phyloP scores from a whole-genome alignment of 64 coral and sea anemone species.

The Platygyra sinensis region DNA sequence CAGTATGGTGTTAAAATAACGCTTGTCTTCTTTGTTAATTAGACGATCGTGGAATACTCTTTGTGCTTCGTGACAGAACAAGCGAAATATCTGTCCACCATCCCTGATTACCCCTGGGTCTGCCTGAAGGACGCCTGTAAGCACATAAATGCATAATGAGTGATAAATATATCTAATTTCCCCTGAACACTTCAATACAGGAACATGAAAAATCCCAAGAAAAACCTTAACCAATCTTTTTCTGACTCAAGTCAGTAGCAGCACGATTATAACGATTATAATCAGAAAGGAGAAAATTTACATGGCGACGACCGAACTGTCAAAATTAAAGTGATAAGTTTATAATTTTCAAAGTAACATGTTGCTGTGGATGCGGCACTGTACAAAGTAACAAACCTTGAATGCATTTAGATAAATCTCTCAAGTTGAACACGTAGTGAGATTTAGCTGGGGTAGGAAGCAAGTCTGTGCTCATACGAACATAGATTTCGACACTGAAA shows the following conservation, averaged over 20 bases:
- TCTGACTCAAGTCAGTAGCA: too few species aligned
- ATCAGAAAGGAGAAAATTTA: too few species aligned
- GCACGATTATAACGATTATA: too few species aligned
- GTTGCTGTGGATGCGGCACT: background rate
- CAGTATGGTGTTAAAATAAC: conserved; percentile 91
- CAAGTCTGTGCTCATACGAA: conserved; percentile 96
- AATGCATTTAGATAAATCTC: conserved; percentile 97
- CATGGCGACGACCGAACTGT: too few species aligned
- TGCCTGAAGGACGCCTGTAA: conserved; percentile 88
- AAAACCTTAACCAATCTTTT: too few species aligned
- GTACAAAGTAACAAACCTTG: conserved; percentile 71
- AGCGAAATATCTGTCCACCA: conserved; percentile 83
- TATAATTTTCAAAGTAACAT: background rate
- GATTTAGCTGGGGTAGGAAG: conserved; percentile 97
- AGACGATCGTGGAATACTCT: conserved; percentile 98
- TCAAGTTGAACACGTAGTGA: conserved; percentile 97
- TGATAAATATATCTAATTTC: too few species aligned
- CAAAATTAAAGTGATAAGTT: too few species aligned
- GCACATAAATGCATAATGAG: background rate
- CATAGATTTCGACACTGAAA: conserved; percentile 94
- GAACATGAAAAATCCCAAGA: too few species aligned
- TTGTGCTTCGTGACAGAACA: conserved; percentile 96
- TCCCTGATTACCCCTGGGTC: conserved; percentile 92
- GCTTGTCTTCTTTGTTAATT: conserved; percentile 97
- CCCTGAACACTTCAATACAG: too few species aligned